phyloP scores from a whole-genome alignment of 2,888 invertebrate genomes.

The Cyaniris semiargus region DNA sequence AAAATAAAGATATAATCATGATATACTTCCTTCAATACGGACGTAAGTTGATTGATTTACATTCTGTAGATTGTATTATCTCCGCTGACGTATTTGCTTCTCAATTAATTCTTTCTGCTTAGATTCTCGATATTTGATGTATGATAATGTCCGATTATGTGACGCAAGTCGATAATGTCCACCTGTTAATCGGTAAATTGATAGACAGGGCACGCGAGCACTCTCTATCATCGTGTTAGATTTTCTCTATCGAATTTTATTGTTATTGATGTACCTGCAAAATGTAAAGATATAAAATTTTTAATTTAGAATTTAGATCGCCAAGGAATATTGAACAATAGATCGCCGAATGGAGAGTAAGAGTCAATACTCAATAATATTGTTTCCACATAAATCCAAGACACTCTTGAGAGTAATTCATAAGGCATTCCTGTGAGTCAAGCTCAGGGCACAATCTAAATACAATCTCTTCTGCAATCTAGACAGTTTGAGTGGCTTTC shows the following conservation, averaged over 20 bases:
- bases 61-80: constrained; percentile 4
- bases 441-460: constrained; percentile 10
- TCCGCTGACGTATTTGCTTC: constrained; percentile 24
- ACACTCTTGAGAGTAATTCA: constrained; percentile 6
- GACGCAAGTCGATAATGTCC: constrained; percentile 13
- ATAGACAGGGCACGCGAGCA: neutral
- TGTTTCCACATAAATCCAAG: neutral
- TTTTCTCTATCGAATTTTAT: neutral
- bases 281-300: too few relatives aligned
- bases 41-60: constrained; percentile 17
- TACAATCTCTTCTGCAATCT: constrained; percentile 19
- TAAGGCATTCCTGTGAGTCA: constrained; percentile 1
- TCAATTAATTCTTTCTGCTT: constrained; percentile 19
- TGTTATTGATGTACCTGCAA: too few relatives aligned
- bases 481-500: constrained; percentile 11
- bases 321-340: neutral
- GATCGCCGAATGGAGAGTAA: neutral
- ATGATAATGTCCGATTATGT: neutral
- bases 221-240: neutral
- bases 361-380: neutral
- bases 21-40: neutral
- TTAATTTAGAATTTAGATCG: too few relatives aligned
- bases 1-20: constrained; percentile 11
- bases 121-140: constrained; percentile 15
- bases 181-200: neutral